Percentiles rank a stretch among this genome's conserved stretches.
These are phyloP conservation scores for Apamea epomidion DNA, from an alignment of 2,888 invertebrate genomes.

Conservation along the genomic window DNA sequence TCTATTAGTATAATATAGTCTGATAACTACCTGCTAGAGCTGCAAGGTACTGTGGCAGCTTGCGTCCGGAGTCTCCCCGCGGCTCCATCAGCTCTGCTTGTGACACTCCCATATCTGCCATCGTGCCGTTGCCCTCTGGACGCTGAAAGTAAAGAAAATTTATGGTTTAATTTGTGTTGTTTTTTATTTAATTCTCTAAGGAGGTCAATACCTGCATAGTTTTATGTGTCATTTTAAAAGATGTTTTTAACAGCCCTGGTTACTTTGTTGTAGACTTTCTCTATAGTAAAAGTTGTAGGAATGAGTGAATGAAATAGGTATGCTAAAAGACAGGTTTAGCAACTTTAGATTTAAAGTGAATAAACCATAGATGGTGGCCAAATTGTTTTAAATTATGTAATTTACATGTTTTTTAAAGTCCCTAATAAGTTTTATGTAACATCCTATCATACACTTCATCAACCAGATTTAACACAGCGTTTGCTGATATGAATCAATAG, in stretches of 20 bases:
- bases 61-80: conserved; percentile 81
- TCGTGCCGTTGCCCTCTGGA: conserved; percentile 84
- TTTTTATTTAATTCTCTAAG: neutral
- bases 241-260: neutral
- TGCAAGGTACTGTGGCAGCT: conserved; percentile 92
- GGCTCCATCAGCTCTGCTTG: conserved; percentile 90
- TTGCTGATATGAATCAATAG: conserved; percentile 10
- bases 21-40: conserved; percentile 89
- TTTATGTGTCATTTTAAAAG: neutral
- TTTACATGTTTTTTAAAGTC: neutral
- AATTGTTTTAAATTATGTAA: neutral
- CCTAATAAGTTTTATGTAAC: neutral
- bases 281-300: neutral
- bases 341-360: neutral
- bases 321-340: neutral
- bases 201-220: neutral
- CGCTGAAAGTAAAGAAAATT: conserved; percentile 77
- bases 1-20: neutral
- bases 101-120: conserved; percentile 91
- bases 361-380: neutral
- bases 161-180: neutral
- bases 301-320: neutral
- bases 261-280: neutral
- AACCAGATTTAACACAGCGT: conserved; percentile 4
- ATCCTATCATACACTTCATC: conserved; percentile 11